Conservation (phyloP, 2,888 invertebrate genomes). For the Saturnia japonica region DNA sequence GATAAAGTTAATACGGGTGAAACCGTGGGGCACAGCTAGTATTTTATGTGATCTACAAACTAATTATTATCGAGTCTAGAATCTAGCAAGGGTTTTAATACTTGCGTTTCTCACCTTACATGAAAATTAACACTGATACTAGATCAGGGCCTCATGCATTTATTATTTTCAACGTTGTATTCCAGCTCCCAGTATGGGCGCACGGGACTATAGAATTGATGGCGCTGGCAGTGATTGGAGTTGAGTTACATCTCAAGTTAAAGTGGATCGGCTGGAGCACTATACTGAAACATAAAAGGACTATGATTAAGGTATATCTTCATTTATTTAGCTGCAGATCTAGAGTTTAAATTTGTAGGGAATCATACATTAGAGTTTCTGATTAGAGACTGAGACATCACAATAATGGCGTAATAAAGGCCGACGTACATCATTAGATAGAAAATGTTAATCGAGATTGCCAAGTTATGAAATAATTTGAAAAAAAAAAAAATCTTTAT, state of each 20-base stretch:
- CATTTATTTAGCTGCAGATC: background rate
- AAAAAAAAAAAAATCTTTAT: background rate
- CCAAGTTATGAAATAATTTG: too few relatives aligned
- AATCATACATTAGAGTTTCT: too few relatives aligned
- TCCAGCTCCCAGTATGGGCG: constrained; percentile 87
- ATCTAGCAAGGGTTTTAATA: background rate
- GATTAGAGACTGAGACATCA: too few relatives aligned
- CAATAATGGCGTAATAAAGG: too few relatives aligned
- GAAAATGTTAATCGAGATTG: too few relatives aligned
- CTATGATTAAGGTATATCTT: constrained; percentile 89
- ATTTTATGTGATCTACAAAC: background rate
- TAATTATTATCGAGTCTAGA: background rate
- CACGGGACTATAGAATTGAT: constrained; percentile 91
- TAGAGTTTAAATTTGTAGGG: too few relatives aligned
- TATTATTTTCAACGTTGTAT: constrained; percentile 23
- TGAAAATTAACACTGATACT: background rate
- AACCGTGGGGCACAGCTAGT: too few relatives aligned
- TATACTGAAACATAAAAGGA: constrained; percentile 92
- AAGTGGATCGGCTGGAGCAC: constrained; percentile 93
- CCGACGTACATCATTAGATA: too few relatives aligned
- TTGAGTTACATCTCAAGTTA: constrained; percentile 89
- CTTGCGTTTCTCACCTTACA: background rate
- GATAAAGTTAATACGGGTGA: too few relatives aligned
- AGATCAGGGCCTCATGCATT: background rate
- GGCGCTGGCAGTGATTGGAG: constrained; percentile 87